phyloP scores from a whole-genome alignment of 2,888 invertebrate species.

The Drosophila mimetica region DNA sequence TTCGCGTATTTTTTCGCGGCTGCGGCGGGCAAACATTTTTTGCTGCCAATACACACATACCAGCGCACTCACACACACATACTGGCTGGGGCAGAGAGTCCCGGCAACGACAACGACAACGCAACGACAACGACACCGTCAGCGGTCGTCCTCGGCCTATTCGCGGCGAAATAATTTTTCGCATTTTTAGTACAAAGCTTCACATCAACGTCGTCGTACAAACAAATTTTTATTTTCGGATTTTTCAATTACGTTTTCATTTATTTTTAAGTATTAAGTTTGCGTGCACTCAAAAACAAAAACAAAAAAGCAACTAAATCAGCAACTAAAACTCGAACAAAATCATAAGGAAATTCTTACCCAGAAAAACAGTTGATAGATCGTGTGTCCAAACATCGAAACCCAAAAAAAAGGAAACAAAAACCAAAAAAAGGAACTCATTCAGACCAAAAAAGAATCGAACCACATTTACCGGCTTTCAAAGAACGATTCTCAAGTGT shows the following conservation, averaged over 20 bases:
- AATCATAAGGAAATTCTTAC: slow-evolving; percentile 53
- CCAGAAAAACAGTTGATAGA: slow-evolving; percentile 39
- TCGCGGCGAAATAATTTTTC: slow-evolving; percentile 82
- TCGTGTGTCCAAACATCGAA: slow-evolving; percentile 28
- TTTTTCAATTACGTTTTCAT: slow-evolving; percentile 83
- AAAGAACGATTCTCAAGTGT: slow-evolving; percentile 43
- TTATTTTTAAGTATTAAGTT: slow-evolving; percentile 81
- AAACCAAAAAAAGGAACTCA: slow-evolving; percentile 12
- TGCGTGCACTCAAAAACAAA: slow-evolving; percentile 77
- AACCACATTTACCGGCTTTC: slow-evolving; percentile 32
- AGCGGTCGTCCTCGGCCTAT: slow-evolving; percentile 76
- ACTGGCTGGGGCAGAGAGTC: slow-evolving; percentile 42
- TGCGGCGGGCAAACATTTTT: slow-evolving; percentile 69
- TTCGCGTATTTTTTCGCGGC: slow-evolving; percentile 78
- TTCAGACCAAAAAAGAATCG: slow-evolving; percentile 29
- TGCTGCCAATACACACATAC: slow-evolving; percentile 60
- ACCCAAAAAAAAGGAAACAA: slow-evolving; percentile 9
- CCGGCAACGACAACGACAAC: slow-evolving; percentile 48
- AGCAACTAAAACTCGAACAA: slow-evolving; percentile 44
- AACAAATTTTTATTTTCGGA: slow-evolving; percentile 82
- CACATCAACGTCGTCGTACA: slow-evolving; percentile 84
- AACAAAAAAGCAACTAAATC: slow-evolving; percentile 41
- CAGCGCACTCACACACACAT: slow-evolving; percentile 12
- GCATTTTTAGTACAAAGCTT: slow-evolving; percentile 83
- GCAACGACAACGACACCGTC: slow-evolving; percentile 61